Conservation (phyloP, 53 echinoderm and acorn worm genomes). For the Pentamera pediparva region DNA sequence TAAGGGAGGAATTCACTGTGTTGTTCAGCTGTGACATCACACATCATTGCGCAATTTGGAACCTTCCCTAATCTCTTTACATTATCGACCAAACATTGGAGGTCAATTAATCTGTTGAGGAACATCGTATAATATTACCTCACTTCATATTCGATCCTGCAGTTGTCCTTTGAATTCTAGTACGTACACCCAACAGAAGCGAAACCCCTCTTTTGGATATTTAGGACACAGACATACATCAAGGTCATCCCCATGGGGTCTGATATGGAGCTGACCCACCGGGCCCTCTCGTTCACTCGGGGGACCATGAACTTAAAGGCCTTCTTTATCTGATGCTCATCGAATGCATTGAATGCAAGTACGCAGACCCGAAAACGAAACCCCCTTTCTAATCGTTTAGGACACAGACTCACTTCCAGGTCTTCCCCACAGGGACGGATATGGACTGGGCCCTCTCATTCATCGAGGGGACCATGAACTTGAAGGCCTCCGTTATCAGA, state of each 20-base stretch:
- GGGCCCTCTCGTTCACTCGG: slow-evolving; percentile 28
- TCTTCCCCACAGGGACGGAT: slow-evolving; percentile 7
- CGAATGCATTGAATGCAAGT: too few relatives aligned
- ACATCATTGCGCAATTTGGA: too few relatives aligned
- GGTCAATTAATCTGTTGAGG: too few relatives aligned
- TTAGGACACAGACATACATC: not conserved
- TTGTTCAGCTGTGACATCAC: too few relatives aligned
- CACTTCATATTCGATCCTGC: too few relatives aligned
- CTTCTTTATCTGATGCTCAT: slow-evolving; percentile 61
- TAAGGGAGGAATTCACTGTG: too few relatives aligned
- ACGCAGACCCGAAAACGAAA: slow-evolving; percentile 45
- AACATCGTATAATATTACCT: too few relatives aligned
- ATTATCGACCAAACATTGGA: too few relatives aligned
- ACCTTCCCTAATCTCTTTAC: too few relatives aligned
- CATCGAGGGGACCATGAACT: slow-evolving; percentile 47
- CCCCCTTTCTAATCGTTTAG: slow-evolving; percentile 34
- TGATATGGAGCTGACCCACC: not conserved
- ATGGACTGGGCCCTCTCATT: slow-evolving; percentile 34
- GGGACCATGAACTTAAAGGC: slow-evolving; percentile 57
- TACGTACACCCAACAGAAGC: too few relatives aligned
- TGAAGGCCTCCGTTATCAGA: slow-evolving; percentile 72
- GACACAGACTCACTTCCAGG: slow-evolving; percentile 15
- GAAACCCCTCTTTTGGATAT: too few relatives aligned
- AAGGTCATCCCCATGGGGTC: not conserved
- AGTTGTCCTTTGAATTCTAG: too few relatives aligned